phyloP scores from a whole-genome alignment of 2,113 vertebrate genomes.

The Rhodinocichla rosea region DNA sequence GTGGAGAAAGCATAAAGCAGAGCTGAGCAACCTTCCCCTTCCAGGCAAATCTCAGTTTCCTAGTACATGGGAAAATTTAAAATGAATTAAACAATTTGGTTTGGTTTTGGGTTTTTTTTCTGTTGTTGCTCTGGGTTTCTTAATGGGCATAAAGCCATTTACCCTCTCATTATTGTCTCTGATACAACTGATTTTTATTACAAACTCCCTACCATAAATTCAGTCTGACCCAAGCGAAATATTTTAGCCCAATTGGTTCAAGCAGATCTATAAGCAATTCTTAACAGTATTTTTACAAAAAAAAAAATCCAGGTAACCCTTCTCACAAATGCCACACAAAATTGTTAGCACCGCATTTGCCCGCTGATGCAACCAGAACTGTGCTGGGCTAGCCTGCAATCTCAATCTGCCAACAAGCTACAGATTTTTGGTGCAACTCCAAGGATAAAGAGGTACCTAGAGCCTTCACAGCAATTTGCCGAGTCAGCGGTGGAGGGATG shows the following conservation, averaged over 20 bases:
- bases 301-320: neutral
- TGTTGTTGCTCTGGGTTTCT: neutral
- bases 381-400: neutral
- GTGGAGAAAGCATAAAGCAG: neutral
- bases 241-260: neutral
- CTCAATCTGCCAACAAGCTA: neutral
- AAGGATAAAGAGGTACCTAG: conserved; percentile 77
- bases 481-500: conserved; percentile 91
- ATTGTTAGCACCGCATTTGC: neutral
- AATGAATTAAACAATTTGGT: neutral
- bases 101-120: neutral
- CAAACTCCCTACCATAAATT: neutral
- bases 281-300: neutral
- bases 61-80: neutral
- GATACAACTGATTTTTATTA: neutral
- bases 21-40: neutral
- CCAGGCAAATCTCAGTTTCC: neutral
- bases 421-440: neutral
- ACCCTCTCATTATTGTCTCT: neutral
- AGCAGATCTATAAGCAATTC: neutral
- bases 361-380: fast-evolving
- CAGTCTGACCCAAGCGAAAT: neutral
- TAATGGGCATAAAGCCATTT: neutral
- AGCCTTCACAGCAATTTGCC: conserved; percentile 96
- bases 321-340: neutral